Evolutionary conservation across 2,797 vertebrate species (phyloP).

Genomic region (Acrossocheilus wenchowensis): DNA sequence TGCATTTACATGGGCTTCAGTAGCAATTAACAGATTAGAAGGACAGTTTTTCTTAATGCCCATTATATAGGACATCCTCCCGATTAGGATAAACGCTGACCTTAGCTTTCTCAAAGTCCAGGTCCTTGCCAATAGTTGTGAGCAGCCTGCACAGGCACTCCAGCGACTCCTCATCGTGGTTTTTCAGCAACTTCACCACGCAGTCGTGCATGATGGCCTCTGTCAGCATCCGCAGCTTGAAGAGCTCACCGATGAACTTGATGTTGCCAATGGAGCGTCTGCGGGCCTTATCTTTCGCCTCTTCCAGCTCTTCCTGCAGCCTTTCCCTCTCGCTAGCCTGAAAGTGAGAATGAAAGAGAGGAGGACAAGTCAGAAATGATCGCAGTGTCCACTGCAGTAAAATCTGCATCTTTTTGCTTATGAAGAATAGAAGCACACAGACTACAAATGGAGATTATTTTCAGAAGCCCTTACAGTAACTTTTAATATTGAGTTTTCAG

Average conservation of each 20-base stretch:
- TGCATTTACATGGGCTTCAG: neutral
- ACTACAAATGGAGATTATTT: neutral
- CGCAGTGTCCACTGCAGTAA: neutral
- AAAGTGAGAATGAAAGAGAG: neutral
- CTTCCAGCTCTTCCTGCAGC: slow-evolving; percentile 86
- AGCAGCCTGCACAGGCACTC: slow-evolving; percentile 88
- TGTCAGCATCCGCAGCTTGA: slow-evolving; percentile 88
- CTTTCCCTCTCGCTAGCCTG: slow-evolving; percentile 82
- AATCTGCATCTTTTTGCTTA: neutral
- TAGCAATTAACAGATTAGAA: neutral
- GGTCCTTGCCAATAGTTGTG: slow-evolving; percentile 88
- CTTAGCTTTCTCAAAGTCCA: slow-evolving; percentile 91
- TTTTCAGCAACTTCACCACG: slow-evolving; percentile 87
- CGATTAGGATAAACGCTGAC: slow-evolving; percentile 64
- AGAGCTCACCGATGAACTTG: slow-evolving; percentile 89
- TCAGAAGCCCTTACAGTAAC: neutral
- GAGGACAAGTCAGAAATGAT: neutral
- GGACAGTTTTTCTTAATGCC: neutral
- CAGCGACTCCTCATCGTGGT: slow-evolving; percentile 86
- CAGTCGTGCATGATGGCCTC: slow-evolving; percentile 92
- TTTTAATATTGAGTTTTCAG: neutral
- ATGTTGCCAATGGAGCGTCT: slow-evolving; percentile 89
- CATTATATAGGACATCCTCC: neutral
- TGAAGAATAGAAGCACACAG: too few species aligned
- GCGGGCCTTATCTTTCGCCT: slow-evolving; percentile 88